Percentiles rank a stretch among this genome's conserved stretches.
These are phyloP conservation scores for Magallana gigas DNA, from an alignment of 1,140 invertebrate species.

Conservation along the genomic window DNA sequence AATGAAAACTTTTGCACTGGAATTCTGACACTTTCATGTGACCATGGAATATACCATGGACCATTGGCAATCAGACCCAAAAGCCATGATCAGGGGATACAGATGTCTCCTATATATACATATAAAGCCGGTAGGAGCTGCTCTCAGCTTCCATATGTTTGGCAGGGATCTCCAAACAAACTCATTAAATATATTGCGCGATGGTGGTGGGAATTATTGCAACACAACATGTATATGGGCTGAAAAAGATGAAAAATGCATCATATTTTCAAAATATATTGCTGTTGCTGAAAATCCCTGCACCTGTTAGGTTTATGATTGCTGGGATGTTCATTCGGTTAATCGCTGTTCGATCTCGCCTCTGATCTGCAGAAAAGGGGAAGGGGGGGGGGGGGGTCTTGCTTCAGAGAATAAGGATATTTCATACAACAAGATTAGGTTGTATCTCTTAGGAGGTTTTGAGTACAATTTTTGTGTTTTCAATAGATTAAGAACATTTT, in stretches of 20 bases:
- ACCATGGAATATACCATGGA: not conserved
- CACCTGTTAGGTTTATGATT: conserved; percentile 24
- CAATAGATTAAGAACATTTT: too few relatives aligned
- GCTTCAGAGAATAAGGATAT: not conserved
- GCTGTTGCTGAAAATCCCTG: conserved; percentile 26
- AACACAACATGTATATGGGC: conserved; percentile 19
- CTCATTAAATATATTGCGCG: conserved; percentile 13
- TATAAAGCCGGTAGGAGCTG: not conserved
- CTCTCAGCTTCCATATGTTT: not conserved
- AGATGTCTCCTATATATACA: not conserved
- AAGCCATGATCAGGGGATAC: not conserved
- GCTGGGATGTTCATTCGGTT: not conserved
- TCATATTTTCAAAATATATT: conserved; percentile 36
- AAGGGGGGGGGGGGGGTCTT: not conserved
- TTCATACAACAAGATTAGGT: not conserved
- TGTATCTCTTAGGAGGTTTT: not conserved
- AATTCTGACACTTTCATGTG: not conserved
- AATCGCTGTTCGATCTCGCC: not conserved
- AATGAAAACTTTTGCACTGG: too few relatives aligned
- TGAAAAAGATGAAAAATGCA: conserved; percentile 25
- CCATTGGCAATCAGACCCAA: not conserved
- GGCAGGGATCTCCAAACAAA: conserved; percentile 17
- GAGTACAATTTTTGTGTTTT: too few relatives aligned
- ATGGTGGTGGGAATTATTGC: conserved; percentile 30
- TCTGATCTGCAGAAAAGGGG: not conserved